Percentiles rank a stretch among this genome's conserved stretches.
Evolutionary conservation across 2,888 invertebrate genomes (phyloP).

Genomic region (Drosophila kanekoi): DNA sequence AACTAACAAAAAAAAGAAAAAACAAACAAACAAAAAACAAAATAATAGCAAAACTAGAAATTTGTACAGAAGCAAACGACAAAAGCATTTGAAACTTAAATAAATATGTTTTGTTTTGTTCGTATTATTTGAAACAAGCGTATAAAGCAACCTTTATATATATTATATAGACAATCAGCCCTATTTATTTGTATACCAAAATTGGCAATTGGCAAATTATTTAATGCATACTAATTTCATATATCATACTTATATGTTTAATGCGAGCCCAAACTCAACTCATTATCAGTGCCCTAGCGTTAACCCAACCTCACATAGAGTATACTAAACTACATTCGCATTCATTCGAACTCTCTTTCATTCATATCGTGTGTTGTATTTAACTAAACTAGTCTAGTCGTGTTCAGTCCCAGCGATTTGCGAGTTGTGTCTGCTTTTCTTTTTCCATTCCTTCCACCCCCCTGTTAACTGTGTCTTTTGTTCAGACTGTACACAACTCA

Average conservation of each 20-base stretch:
- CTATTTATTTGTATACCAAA: slow-evolving; percentile 52
- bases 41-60: slow-evolving; percentile 32
- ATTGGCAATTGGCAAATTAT: slow-evolving; percentile 60
- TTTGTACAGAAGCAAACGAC: slow-evolving; percentile 57
- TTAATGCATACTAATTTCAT: slow-evolving; percentile 46
- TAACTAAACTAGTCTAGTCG: slow-evolving; percentile 28
- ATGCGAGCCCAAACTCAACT: slow-evolving; percentile 22
- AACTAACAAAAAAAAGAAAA: slow-evolving; percentile 36
- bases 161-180: slow-evolving; percentile 36
- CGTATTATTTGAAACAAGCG: slow-evolving; percentile 27
- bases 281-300: slow-evolving; percentile 24
- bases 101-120: slow-evolving; percentile 25
- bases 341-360: slow-evolving; percentile 27
- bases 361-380: slow-evolving; percentile 44
- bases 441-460: background rate
- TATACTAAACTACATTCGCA: slow-evolving; percentile 32
- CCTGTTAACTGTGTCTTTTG: slow-evolving; percentile 49
- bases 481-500: slow-evolving; percentile 47
- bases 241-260: slow-evolving; percentile 52
- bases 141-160: slow-evolving; percentile 33
- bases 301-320: slow-evolving; percentile 26
- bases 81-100: slow-evolving; percentile 47
- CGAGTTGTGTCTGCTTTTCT: slow-evolving; percentile 32
- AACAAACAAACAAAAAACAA: slow-evolving; percentile 39
- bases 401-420: slow-evolving; percentile 16